Base-by-base conservation (phyloP, 2,113 vertebrate genomes). In the Ammospiza nelsoni region DNA sequence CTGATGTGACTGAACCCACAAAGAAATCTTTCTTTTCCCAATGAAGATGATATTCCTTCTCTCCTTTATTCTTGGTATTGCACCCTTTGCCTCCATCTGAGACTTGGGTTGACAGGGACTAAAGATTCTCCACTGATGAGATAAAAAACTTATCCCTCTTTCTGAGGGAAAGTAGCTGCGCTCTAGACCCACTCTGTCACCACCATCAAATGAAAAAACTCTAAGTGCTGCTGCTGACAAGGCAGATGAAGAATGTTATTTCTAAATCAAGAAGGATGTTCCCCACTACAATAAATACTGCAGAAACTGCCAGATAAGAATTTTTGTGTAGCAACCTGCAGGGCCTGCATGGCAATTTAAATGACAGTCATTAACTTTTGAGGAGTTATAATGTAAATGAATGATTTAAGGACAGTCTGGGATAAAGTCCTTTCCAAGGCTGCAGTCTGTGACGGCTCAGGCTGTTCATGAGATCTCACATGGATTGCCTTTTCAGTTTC, bases 101-200 rank as follows among this genome's bases (percentile, higher is more conserved):
- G 15, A 68, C 44, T 54, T 51, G 13, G 21, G 15, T 7, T 75
- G 48, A 51, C 43, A 33, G 22, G n/a, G 19, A 62, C n/a, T 75
- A 74, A 65, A 69, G 14, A 6, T 52, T 84, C 43, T 46, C 69
- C 61, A 4, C 11, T 24, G 19, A 19, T 44, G 19, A 0, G 0
- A n/a, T 48, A 23, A 75, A 68, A 15, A 27, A 44, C 35, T 72
- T 83, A 43, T 39, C 37, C 31, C 17, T 35, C 37, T 49, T 48
- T 80, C 29, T 2, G 3, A 68, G 46, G 12, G 49, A 43, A 80
- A 61, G 44, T 15, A 85, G 85, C 71, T 90, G 59, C 62, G 72
- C 25, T 79, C 28, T 46, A 88, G 58, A 41, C 25, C 28, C 25
- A 52, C 39, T 61, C 43, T 63, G 46, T 68, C 59, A 41, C 25